These are phyloP conservation scores for Spea multiplicata DNA, from an alignment of 2,113 vertebrate species.

Conservation along the genomic window DNA sequence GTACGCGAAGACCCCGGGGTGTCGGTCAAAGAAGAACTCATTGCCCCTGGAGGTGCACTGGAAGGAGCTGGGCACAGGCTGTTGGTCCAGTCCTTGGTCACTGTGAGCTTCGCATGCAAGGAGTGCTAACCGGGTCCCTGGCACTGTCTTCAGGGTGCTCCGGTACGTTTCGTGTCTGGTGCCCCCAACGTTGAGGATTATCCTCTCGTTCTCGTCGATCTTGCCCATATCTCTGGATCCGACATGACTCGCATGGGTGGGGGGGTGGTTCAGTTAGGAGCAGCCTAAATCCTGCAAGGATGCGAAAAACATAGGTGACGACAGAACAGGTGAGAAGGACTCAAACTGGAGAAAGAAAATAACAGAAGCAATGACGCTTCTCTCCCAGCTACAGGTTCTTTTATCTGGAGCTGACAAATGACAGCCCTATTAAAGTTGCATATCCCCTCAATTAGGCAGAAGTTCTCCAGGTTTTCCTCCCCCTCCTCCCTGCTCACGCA, in stretches of 20 bases:
- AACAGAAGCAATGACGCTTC: too few species aligned
- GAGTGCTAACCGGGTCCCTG: constrained; percentile 90
- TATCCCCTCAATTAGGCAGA: background rate
- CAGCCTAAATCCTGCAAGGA: constrained; percentile 21
- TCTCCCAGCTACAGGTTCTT: background rate
- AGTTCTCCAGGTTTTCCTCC: background rate
- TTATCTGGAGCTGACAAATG: background rate
- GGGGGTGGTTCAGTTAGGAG: constrained; percentile 37
- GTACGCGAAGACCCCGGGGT: constrained; percentile 89
- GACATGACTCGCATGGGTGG: constrained; percentile 82
- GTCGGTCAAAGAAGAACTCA: constrained; percentile 94
- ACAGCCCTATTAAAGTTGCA: constrained; percentile 5
- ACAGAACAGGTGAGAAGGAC: constrained; percentile 21
- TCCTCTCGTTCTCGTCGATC: constrained; percentile 95
- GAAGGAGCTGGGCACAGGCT: constrained; percentile 57
- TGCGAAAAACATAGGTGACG: constrained; percentile 16
- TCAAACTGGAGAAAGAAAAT: background rate
- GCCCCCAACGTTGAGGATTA: constrained; percentile 97
- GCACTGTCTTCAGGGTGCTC: constrained; percentile 90
- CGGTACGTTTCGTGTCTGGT: constrained; percentile 95
- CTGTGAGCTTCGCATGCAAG: constrained; percentile 83
- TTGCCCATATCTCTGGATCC: constrained; percentile 90
- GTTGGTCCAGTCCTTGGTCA: constrained; percentile 73
- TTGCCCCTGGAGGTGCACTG: constrained; percentile 73
- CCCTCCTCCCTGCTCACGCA: constrained; percentile 19